Evolutionary conservation across 2,113 vertebrate species (phyloP).

Genomic region (Vidua macroura): DNA sequence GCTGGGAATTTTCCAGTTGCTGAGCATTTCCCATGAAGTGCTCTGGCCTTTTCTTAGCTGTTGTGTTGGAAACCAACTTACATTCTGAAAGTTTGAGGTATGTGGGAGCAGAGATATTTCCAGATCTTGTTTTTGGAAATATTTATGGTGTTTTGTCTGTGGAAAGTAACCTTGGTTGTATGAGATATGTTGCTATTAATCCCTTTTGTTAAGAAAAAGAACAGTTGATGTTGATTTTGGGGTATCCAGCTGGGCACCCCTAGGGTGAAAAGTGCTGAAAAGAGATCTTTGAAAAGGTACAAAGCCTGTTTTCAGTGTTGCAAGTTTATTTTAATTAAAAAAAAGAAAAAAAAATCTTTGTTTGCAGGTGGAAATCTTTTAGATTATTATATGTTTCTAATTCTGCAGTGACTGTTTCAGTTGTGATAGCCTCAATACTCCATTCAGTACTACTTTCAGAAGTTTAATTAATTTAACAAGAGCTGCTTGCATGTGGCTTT

Average conservation of each 20-base stretch:
- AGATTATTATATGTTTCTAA: neutral
- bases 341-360: neutral
- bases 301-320: neutral
- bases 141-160: neutral
- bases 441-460: neutral
- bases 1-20: neutral
- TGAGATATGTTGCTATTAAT: neutral
- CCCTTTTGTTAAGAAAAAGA: neutral
- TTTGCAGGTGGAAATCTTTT: neutral
- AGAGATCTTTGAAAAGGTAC: neutral
- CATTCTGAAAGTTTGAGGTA: neutral
- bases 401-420: neutral
- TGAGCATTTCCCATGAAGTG: fast-evolving
- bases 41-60: neutral
- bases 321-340: neutral
- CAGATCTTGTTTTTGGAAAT: neutral
- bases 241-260: neutral
- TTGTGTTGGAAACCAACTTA: neutral
- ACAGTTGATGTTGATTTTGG: neutral
- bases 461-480: neutral
- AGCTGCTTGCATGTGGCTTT: neutral
- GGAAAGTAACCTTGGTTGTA: neutral
- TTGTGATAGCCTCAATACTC: neutral
- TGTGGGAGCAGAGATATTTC: neutral
- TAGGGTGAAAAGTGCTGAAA: neutral